phyloP scores from a whole-genome alignment of 1,140 invertebrate genomes.

The Parapsyche elsis region DNA sequence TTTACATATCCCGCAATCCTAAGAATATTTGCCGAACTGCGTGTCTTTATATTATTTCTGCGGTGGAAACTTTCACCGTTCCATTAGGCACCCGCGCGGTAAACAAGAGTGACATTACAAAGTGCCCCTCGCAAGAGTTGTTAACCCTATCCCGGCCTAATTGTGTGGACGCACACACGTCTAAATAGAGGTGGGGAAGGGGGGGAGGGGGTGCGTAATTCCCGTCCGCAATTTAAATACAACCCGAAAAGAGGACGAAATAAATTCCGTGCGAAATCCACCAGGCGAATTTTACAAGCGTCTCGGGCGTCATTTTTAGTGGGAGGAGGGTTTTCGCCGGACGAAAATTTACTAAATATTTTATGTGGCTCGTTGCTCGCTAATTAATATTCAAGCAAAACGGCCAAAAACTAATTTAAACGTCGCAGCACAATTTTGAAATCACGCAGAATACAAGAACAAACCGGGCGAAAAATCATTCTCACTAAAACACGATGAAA shows the following conservation, averaged over 20 bases:
- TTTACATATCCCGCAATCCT: no score
- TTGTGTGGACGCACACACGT: slow-evolving; percentile 34
- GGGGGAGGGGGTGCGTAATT: not conserved
- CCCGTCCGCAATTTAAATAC: slow-evolving; percentile 34
- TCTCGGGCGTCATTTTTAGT: not conserved
- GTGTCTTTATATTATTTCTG: not conserved
- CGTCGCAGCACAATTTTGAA: not conserved
- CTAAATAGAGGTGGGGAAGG: not conserved
- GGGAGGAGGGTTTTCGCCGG: not conserved
- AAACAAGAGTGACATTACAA: slow-evolving; percentile 29
- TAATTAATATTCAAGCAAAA: slow-evolving; percentile 24
- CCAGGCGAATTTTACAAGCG: slow-evolving; percentile 15
- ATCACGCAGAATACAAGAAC: not conserved
- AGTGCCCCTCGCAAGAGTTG: slow-evolving; percentile 36
- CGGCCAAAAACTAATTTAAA: not conserved
- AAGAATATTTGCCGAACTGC: not conserved
- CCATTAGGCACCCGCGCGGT: not conserved
- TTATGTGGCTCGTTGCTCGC: not conserved
- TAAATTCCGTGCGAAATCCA: not conserved
- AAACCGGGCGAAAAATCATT: not conserved
- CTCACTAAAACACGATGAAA: no score
- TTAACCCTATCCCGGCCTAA: slow-evolving; percentile 37
- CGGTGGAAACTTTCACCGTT: not conserved
- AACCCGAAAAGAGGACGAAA: slow-evolving; percentile 33
- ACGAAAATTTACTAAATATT: slow-evolving; percentile 30